A percentile compares a stretch with the other conserved stretches of the same genome.
Evolutionary conservation across 2,113 vertebrate genomes (phyloP).

Genomic region (Vicugna pacos): DNA sequence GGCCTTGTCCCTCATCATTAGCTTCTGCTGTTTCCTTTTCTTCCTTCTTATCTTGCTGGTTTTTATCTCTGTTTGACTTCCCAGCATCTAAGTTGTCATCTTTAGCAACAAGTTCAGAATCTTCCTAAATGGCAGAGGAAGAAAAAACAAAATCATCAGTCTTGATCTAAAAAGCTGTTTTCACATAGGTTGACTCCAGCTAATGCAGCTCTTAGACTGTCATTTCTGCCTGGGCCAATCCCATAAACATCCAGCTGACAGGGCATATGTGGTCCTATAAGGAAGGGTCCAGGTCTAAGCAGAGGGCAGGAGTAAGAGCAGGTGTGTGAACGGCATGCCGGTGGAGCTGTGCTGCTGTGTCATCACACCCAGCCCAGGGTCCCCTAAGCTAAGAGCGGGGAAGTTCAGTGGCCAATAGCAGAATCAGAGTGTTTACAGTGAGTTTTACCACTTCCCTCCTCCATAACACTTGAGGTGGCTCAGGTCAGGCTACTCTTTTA

Average conservation of each 20-base stretch:
- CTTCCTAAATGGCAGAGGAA: constrained; percentile 86
- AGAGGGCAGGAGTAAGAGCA: not conserved
- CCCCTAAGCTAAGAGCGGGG: not conserved
- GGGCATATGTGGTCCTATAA: not conserved
- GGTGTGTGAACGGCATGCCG: not conserved
- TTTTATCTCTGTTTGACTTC: constrained; percentile 91
- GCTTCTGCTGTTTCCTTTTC: constrained; percentile 82
- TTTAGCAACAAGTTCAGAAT: constrained; percentile 96
- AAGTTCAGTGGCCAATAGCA: not conserved
- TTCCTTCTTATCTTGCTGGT: constrained; percentile 88
- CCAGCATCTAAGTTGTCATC: constrained; percentile 92
- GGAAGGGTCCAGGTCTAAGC: not conserved
- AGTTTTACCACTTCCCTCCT: not conserved
- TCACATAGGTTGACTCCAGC: not conserved
- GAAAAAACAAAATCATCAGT: not conserved
- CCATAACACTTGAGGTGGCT: not conserved
- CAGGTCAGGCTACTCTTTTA: not conserved
- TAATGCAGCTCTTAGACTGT: not conserved
- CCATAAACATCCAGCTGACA: not conserved
- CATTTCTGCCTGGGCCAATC: not conserved
- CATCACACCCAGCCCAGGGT: not conserved
- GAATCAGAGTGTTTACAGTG: not conserved
- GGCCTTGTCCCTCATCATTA: constrained; percentile 76
- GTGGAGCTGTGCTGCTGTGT: no score
- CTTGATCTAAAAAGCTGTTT: constrained; percentile 1